Conservation (phyloP, 2,888 invertebrate genomes). For the Drosophila picticornis region DNA sequence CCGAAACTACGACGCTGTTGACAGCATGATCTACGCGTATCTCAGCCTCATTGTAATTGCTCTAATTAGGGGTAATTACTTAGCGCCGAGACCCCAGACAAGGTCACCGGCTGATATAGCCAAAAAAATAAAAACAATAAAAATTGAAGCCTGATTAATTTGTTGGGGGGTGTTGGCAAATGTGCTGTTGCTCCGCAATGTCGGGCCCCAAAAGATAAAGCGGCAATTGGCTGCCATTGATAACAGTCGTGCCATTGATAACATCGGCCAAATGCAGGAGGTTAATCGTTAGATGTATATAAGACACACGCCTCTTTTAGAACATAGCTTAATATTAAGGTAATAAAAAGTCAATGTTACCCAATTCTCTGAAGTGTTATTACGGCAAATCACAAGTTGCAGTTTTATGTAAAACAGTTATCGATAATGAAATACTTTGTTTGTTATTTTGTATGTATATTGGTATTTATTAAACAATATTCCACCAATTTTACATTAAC, state of each 20-base stretch:
- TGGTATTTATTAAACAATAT: neutral
- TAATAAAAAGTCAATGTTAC: neutral
- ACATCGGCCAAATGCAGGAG: slow-evolving; percentile 20
- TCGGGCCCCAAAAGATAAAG: slow-evolving; percentile 1
- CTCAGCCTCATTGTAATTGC: slow-evolving; percentile 27
- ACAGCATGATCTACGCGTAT: slow-evolving; percentile 60
- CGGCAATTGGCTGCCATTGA: slow-evolving; percentile 13
- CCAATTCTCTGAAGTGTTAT: slow-evolving; percentile 1
- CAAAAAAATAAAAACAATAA: neutral
- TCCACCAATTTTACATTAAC: too few relatives aligned
- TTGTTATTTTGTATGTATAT: neutral
- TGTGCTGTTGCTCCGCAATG: slow-evolving; percentile 24
- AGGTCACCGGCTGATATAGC: slow-evolving; percentile 39
- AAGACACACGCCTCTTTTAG: slow-evolving; percentile 5
- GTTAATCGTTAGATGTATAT: slow-evolving; percentile 13
- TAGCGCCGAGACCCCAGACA: slow-evolving; percentile 39
- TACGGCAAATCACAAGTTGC: slow-evolving; percentile 1
- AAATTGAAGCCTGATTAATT: slow-evolving; percentile 55
- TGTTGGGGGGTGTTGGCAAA: slow-evolving; percentile 21
- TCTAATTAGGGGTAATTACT: slow-evolving; percentile 62
- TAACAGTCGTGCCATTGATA: slow-evolving; percentile 23
- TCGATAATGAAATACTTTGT: neutral
- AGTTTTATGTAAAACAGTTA: neutral
- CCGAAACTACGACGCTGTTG: slow-evolving; percentile 30
- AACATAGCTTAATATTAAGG: slow-evolving; percentile 1